Evolutionary conservation across 1,140 invertebrate genomes (phyloP), one percentile per base, ranked within the genome.

Genomic region (Drosophila sproati): DNA sequence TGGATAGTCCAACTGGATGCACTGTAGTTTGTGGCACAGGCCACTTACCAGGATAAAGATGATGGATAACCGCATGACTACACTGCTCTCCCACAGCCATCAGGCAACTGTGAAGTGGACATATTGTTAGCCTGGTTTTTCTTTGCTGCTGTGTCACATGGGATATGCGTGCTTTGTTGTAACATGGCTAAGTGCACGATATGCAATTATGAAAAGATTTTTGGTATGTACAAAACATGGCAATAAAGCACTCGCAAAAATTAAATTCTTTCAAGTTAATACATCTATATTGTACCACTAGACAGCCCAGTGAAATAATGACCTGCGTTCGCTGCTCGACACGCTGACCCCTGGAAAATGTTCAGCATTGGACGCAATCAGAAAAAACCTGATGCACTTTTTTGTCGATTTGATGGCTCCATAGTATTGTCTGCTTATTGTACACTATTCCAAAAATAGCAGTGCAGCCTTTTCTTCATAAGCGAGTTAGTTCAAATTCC

Each of bases 21-120:
- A 12, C 12, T 12, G 12, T 12, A 12, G 12, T 0, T 12, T 12
- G 12, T 12, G 12, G 12, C 54, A 55, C 34, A 73, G 52, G 12
- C 47, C 55, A 59, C 47, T 31, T 6, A 77, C 5, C 31, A 73
- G n/a, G 2, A 71, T 2, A 4, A 51, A 29, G 7, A 67, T 4
- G 39, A 57, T 35, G n/a, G 39, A 4, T 12, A 70, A 20, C 10
- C 39, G 59, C 66, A 75, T 73, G 28, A 31, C 34, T 7, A 2
- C 20, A 5, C n/a, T 32, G n/a, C 10, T 12, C 48, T 5, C 35
- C 41, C 20, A 48, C 3, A 57, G 82, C 35, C 72, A 72, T 82
- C 62, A 37, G 47, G 66, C 55, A 47, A 87, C 82, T 87, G 72
- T 69, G 47, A 5, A n/a, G 32, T 10, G 41, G 5, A 43, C 29